Evolutionary conservation across 2,113 vertebrate species (phyloP).

Genomic region (Zosterops japonicus): DNA sequence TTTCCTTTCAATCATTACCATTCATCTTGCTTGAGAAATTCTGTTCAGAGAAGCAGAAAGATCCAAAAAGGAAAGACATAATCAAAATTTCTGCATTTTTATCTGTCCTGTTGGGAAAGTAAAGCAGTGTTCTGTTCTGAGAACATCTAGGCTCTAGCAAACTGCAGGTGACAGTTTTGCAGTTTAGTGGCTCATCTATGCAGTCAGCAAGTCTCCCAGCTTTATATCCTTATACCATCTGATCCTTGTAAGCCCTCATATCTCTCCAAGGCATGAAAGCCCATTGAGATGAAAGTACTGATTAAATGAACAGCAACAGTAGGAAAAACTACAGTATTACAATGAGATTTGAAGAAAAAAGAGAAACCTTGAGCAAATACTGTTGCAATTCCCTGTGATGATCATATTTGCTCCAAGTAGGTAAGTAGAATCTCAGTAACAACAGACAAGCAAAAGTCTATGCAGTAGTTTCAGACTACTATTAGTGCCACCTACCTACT

Average conservation of each 20-base stretch:
- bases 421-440: background rate
- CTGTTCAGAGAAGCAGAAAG: background rate
- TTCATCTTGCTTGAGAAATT: background rate
- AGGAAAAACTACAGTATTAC: background rate
- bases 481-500: background rate
- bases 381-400: background rate
- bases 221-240: background rate
- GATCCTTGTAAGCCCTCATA: constrained; percentile 21
- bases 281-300: constrained; percentile 10
- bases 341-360: constrained; percentile 1
- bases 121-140: background rate
- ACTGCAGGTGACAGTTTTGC: background rate
- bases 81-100: background rate
- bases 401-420: background rate
- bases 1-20: background rate
- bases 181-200: background rate
- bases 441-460: background rate
- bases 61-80: background rate
- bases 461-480: background rate
- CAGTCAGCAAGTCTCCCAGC: background rate
- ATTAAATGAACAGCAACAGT: background rate
- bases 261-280: constrained; percentile 5
- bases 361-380: background rate
- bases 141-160: background rate
- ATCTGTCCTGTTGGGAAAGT: background rate